Conservation (phyloP, 2,888 invertebrate species). For the Laothoe populi region DNA sequence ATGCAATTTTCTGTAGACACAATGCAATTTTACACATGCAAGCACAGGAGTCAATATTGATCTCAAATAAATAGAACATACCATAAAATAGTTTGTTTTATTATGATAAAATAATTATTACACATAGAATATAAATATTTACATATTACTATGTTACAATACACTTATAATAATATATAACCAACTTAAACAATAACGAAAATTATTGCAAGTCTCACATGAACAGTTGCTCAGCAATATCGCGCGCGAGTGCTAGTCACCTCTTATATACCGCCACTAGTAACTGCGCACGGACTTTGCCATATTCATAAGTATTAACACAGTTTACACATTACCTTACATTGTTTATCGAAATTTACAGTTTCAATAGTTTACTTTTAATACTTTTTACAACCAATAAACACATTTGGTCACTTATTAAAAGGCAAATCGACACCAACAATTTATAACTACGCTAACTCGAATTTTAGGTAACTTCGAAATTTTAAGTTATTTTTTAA, state of each 20-base stretch:
- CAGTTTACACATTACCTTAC: neutral
- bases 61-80: neutral
- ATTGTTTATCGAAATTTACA: neutral
- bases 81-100: constrained; percentile 34
- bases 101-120: constrained; percentile 26
- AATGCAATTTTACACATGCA: too few relatives aligned
- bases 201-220: constrained; percentile 5
- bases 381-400: constrained; percentile 18
- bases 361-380: neutral
- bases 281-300: too few relatives aligned
- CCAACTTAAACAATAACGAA: neutral
- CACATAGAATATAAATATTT: constrained; percentile 31
- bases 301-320: constrained; percentile 3
- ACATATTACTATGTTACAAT: constrained; percentile 32
- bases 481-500: too few relatives aligned
- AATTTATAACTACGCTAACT: too few relatives aligned
- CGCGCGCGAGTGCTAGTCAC: neutral
- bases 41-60: neutral
- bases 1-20: too few relatives aligned
- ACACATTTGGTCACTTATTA: neutral
- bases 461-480: too few relatives aligned
- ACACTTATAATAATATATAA: constrained; percentile 3
- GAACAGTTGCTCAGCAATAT: neutral
- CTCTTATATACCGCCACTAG: neutral
- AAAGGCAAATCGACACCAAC: too few relatives aligned